Percentiles rank a stretch among this genome's conserved stretches.
Evolutionary conservation across 2,888 invertebrate species (phyloP).

Genomic region (Apamea anceps): DNA sequence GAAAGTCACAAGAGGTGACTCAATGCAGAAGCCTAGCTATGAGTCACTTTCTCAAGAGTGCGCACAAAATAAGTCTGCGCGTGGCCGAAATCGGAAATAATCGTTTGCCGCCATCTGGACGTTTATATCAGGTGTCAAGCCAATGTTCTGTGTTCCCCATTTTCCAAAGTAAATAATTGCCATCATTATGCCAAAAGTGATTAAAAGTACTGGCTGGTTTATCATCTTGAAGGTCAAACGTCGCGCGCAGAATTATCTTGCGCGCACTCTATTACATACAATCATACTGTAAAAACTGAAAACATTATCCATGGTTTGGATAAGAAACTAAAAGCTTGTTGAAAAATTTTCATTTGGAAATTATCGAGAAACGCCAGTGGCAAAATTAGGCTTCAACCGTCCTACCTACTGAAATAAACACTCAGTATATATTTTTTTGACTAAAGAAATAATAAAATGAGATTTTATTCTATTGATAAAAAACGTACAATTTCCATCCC

Average conservation of each 20-base stretch:
- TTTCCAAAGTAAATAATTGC: neutral
- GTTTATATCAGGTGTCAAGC: neutral
- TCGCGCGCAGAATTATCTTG: too few species aligned
- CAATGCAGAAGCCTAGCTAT: conserved; percentile 26
- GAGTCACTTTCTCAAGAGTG: conserved; percentile 34
- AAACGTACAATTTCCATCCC: conserved; percentile 10
- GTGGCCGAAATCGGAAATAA: neutral
- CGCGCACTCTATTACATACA: neutral
- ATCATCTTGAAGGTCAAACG: neutral
- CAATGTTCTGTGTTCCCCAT: neutral
- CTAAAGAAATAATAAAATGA: neutral
- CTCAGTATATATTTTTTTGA: neutral
- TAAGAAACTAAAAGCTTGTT: neutral
- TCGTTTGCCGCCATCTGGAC: neutral
- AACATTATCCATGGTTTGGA: neutral
- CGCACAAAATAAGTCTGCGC: neutral
- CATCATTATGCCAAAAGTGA: neutral
- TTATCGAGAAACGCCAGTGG: neutral
- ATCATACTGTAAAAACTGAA: neutral
- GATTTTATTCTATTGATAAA: neutral
- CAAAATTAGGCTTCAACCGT: neutral
- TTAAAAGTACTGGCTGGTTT: neutral
- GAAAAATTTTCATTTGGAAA: neutral
- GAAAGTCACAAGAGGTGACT: conserved; percentile 45
- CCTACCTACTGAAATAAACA: neutral